phyloP scores from a whole-genome alignment of 1,140 invertebrate species.

The Drosophila sproati region DNA sequence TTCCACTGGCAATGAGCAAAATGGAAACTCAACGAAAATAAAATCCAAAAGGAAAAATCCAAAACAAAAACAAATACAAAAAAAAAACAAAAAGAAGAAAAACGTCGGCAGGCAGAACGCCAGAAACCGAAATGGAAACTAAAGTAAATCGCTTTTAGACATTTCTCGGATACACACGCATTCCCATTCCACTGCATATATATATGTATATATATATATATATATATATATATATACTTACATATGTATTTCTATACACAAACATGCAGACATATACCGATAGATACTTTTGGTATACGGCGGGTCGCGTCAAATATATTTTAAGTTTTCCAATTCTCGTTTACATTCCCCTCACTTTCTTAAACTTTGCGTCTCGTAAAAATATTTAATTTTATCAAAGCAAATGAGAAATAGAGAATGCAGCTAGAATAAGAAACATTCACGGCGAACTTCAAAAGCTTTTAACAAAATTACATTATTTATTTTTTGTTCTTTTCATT shows the following conservation, averaged over 20 bases:
- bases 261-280: constrained; percentile 18
- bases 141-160: constrained; percentile 70
- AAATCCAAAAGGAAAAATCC: constrained; percentile 41
- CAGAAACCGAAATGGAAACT: constrained; percentile 68
- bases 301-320: constrained; percentile 56
- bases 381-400: constrained; percentile 75
- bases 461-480: constrained; percentile 79
- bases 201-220: constrained; percentile 9
- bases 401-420: constrained; percentile 41
- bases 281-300: constrained; percentile 1
- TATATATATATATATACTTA: not conserved
- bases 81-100: not conserved
- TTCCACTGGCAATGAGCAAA: constrained; percentile 45
- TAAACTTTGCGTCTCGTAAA: constrained; percentile 28
- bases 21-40: constrained; percentile 67
- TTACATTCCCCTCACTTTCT: constrained; percentile 15
- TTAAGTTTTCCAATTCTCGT: constrained; percentile 63
- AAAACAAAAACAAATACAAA: constrained; percentile 10
- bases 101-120: constrained; percentile 47
- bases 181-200: constrained; percentile 18
- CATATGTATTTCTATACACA: not conserved
- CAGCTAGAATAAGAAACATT: constrained; percentile 40
- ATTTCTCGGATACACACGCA: constrained; percentile 61
- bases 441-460: constrained; percentile 64
- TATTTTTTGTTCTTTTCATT: constrained; percentile 34